phyloP scores from a whole-genome alignment of 2,888 invertebrate genomes.

The Acanthopleura granulata region DNA sequence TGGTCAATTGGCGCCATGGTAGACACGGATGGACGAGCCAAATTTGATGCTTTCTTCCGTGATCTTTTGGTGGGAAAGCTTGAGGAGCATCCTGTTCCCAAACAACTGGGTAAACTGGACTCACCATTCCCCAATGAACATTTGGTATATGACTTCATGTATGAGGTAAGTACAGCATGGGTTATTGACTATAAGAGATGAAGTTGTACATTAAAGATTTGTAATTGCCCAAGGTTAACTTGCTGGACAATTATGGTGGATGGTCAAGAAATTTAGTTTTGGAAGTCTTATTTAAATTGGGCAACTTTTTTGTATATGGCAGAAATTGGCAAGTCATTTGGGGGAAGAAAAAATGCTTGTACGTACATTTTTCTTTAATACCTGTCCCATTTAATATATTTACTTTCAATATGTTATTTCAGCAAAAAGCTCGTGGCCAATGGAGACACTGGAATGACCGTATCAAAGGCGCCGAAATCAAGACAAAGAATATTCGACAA shows the following conservation, averaged over 20 bases:
- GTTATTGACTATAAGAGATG: not conserved
- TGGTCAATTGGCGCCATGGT: conserved; percentile 91
- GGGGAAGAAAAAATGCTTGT: no score
- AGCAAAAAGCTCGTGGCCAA: conserved; percentile 83
- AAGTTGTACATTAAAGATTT: no score
- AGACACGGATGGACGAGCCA: conserved; percentile 80
- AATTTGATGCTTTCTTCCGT: conserved; percentile 84
- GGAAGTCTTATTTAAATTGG: no score
- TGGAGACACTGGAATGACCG: conserved; percentile 91
- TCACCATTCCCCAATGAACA: conserved; percentile 83
- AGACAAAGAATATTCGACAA: conserved; percentile 68
- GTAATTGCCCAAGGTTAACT: no score
- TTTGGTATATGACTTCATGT: conserved; percentile 84
- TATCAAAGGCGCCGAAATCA: conserved; percentile 70
- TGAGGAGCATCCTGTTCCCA: conserved; percentile 74
- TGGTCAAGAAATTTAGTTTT: no score
- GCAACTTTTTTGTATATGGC: no score
- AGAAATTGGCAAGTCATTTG: no score
- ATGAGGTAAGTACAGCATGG: conserved; percentile 71
- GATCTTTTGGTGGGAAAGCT: conserved; percentile 67
- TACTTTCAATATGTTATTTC: conserved; percentile 11
- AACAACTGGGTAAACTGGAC: conserved; percentile 78
- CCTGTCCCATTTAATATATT: no score
- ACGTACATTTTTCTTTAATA: no score
- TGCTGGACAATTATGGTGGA: no score